Base-by-base conservation (phyloP, 2,888 invertebrate genomes). In the Lissonota sp. region DNA sequence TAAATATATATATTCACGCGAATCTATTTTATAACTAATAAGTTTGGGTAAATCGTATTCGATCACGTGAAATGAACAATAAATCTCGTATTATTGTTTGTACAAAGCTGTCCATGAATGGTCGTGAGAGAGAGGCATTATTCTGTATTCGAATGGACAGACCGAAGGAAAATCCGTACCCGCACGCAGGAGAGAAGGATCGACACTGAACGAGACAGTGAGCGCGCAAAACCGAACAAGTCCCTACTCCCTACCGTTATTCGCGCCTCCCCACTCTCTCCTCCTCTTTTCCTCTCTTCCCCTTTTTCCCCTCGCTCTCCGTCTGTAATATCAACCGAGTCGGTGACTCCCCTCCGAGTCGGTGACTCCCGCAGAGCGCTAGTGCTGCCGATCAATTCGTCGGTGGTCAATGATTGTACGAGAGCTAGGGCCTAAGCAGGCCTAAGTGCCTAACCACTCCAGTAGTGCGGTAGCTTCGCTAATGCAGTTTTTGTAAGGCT, bases 221-320 rank as follows among this genome's bases (percentile, higher is more conserved):
- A 80, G 78, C 82, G 82, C 80, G 80, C 81, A 79, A 82, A 83
- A 82, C 80, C 83, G 85, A 85, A 79, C 84, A 85, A 85, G 84
- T 86, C 85, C 85, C 80, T 81, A 81, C 57, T 57, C 71, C 74
- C 83, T 81, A 84, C 84, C 85, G 86, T 84, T 86, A 84, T 84
- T 83, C 84, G 80, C 82, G 77, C 81, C 80, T 64, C 44, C 40
- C 53, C 40, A 49, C 51, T 37, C 66, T 70, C 72, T 74, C 55
- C 73, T 60, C 71, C 44, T 64, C 64, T 53, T 76, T 82, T 80
- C 53, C 71, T 67, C 72, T 72, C 76, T 71, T 82, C 82, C 73
- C 42, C 73, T 70, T 72, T 70, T 72, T 74, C 57, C 78, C 26
- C 69, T 67, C 70, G 69, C 79, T 73, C 80, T 42, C 63, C 60